Evolutionary conservation across 2,113 vertebrate species (phyloP).

Genomic region (Lepus timidus): DNA sequence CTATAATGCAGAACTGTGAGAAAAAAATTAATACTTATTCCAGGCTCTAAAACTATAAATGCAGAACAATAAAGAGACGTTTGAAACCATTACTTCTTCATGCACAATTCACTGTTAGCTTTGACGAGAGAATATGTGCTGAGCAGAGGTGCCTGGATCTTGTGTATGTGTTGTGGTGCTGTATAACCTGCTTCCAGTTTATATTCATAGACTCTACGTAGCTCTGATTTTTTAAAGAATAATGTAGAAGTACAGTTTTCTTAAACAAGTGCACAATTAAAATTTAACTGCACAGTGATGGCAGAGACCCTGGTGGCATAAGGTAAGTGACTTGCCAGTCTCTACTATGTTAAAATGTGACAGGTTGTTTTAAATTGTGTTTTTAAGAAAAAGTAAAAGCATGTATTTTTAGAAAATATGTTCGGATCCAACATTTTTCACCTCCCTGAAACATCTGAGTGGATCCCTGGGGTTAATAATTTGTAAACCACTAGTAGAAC

Average conservation of each 20-base stretch:
- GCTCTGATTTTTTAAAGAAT: background rate
- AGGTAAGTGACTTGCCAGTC: background rate
- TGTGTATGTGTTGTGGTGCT: background rate
- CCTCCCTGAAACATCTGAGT: background rate
- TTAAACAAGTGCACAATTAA: background rate
- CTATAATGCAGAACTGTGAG: background rate
- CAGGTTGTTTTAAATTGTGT: background rate
- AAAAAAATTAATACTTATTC: background rate
- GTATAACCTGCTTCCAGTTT: background rate
- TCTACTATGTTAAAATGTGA: background rate
- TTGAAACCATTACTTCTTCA: background rate
- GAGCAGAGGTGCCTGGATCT: background rate
- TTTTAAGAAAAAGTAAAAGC: slow-evolving; percentile 11
- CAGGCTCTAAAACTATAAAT: background rate
- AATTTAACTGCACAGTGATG: background rate
- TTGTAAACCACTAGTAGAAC: background rate
- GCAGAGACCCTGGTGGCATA: background rate
- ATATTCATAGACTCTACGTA: background rate
- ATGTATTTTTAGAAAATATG: background rate
- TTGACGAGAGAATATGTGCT: background rate
- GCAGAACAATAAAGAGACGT: background rate
- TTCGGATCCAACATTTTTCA: background rate
- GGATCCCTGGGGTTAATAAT: background rate
- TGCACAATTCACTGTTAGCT: background rate
- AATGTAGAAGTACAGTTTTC: background rate